Percentiles rank a stretch among this genome's conserved stretches.
These are phyloP conservation scores for Chaetogeoica ovagalla DNA, from an alignment of 2,888 invertebrate genomes.

Conservation along the genomic window DNA sequence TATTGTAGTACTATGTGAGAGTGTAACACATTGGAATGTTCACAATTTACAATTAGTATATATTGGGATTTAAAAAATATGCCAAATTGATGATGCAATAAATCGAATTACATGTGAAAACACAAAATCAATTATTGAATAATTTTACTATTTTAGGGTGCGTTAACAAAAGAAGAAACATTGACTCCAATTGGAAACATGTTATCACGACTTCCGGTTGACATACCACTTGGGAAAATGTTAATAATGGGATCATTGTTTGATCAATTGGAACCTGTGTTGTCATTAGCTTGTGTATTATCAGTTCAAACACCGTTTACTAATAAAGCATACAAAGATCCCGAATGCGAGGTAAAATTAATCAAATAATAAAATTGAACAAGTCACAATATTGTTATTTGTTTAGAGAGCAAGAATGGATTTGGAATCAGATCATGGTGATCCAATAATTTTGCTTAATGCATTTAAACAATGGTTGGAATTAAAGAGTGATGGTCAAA, in stretches of 20 bases:
- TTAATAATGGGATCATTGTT: slow-evolving; percentile 88
- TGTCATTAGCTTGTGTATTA: slow-evolving; percentile 87
- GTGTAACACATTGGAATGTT: no score
- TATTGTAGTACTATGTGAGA: no score
- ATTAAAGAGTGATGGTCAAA: slow-evolving; percentile 64
- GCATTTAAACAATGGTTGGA: slow-evolving; percentile 87
- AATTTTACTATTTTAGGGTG: slow-evolving; percentile 66
- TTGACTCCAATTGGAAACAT: slow-evolving; percentile 85
- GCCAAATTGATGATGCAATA: not conserved
- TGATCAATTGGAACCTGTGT: slow-evolving; percentile 81
- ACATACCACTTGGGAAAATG: slow-evolving; percentile 94
- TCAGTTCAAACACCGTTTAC: slow-evolving; percentile 94
- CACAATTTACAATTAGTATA: no score
- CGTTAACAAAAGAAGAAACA: slow-evolving; percentile 76
- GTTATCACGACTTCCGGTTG: slow-evolving; percentile 87
- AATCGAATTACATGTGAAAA: not conserved
- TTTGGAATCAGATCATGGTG: slow-evolving; percentile 92
- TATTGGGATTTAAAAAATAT: not conserved
- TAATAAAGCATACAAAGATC: slow-evolving; percentile 81
- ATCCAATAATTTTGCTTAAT: slow-evolving; percentile 86
- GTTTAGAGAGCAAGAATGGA: slow-evolving; percentile 71
- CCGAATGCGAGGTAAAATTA: slow-evolving; percentile 72
- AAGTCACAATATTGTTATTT: slow-evolving; percentile 7
- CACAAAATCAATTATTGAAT: slow-evolving; percentile 22
- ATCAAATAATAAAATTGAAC: slow-evolving; percentile 8